Percentiles rank a stretch among this genome's conserved stretches.
Conservation (phyloP, 2,797 vertebrate genomes). For the Dendrocincla tyrannina region DNA sequence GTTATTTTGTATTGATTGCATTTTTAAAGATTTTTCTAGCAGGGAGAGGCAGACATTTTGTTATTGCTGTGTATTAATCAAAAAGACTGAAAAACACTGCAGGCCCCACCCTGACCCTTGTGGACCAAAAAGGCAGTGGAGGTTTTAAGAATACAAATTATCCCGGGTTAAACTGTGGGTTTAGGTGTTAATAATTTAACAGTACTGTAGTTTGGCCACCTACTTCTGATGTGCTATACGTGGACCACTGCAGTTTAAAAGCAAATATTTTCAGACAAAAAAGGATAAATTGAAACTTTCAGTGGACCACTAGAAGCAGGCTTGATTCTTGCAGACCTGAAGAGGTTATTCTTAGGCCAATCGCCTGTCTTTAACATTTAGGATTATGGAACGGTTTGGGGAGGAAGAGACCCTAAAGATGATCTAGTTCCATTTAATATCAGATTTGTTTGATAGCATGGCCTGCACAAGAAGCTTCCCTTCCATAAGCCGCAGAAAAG, state of each 20-base stretch:
- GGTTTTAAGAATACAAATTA: not conserved
- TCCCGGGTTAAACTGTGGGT: not conserved
- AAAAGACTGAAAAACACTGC: not conserved
- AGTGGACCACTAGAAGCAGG: not conserved
- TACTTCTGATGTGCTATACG: not conserved
- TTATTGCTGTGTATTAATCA: conserved; percentile 36
- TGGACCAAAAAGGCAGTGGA: not conserved
- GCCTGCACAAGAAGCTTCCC: not conserved
- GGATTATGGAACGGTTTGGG: not conserved
- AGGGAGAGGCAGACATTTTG: conserved; percentile 5
- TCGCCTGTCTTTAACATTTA: not conserved
- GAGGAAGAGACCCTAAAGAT: not conserved
- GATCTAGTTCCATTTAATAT: not conserved
- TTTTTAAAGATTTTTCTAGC: conserved; percentile 48
- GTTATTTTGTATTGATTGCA: conserved; percentile 30
- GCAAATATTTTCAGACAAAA: not conserved
- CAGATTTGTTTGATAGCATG: not conserved
- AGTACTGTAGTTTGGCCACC: not conserved
- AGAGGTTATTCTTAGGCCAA: not conserved
- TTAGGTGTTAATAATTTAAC: not conserved
- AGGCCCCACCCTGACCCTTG: not conserved
- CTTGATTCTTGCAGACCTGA: not conserved
- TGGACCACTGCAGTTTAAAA: not conserved
- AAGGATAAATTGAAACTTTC: not conserved
- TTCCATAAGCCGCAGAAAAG: not conserved